These are phyloP conservation scores for Neomorphus geoffroyi DNA, from an alignment of 2,797 vertebrate species.

Conservation along the genomic window DNA sequence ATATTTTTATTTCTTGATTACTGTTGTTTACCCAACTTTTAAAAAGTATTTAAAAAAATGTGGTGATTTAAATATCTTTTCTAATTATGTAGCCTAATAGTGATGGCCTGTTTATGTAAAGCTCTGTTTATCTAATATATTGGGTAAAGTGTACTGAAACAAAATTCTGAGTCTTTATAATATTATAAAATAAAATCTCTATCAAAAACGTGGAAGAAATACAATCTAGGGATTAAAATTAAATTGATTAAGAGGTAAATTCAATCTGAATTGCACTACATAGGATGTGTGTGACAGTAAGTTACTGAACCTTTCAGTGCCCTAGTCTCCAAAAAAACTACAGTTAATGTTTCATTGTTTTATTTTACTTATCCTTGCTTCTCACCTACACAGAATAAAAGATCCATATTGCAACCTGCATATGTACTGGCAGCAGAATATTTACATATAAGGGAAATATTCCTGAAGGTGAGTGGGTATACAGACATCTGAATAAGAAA, in stretches of 20 bases:
- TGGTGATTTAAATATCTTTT: neutral
- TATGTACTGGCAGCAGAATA: neutral
- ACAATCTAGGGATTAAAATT: slow-evolving; percentile 12
- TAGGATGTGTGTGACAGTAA: neutral
- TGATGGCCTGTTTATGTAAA: neutral
- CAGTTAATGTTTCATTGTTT: neutral
- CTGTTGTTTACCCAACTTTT: neutral
- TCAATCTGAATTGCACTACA: neutral
- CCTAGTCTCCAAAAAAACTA: neutral
- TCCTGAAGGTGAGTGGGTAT: neutral
- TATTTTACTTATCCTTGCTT: neutral
- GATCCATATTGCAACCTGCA: neutral
- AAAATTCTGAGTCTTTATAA: neutral
- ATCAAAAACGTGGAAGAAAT: slow-evolving; percentile 16
- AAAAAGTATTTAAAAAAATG: neutral
- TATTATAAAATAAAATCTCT: slow-evolving; percentile 17
- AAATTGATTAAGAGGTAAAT: slow-evolving; percentile 10
- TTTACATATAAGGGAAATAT: neutral
- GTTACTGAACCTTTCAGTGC: neutral
- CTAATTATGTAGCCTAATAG: neutral
- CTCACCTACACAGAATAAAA: neutral
- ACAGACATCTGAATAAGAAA: neutral
- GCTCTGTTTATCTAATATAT: too few relatives aligned
- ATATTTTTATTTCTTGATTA: neutral
- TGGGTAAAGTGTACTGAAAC: neutral